Conservation (phyloP, 2,888 invertebrate genomes). For the Empis stercorea region DNA sequence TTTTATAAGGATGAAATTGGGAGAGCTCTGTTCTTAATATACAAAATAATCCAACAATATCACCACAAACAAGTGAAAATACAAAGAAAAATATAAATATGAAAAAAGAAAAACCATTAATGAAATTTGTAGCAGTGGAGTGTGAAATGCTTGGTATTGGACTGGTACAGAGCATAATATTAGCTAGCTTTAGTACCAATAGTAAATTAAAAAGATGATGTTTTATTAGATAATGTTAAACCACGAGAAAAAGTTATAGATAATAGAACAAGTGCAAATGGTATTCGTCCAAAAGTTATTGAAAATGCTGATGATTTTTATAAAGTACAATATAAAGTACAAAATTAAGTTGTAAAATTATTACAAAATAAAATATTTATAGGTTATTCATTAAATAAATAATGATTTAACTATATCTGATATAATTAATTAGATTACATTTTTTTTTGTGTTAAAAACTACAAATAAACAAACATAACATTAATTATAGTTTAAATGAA, state of each 20-base stretch:
- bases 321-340: no score
- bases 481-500: no score
- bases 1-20: background rate
- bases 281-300: constrained; percentile 63
- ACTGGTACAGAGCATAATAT: constrained; percentile 58
- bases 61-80: background rate
- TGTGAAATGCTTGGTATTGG: constrained; percentile 95
- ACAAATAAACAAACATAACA: no score
- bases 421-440: no score
- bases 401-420: constrained; percentile 76
- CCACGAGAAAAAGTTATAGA: constrained; percentile 57
- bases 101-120: background rate
- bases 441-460: no score
- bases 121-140: constrained; percentile 60
- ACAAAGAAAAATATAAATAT: background rate
- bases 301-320: constrained; percentile 51
- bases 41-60: background rate
- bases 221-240: constrained; percentile 73
- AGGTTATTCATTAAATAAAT: constrained; percentile 73
- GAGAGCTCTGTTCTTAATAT: background rate
- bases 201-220: constrained; percentile 69
- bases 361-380: constrained; percentile 62
- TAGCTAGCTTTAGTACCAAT: constrained; percentile 82
- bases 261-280: constrained; percentile 76
- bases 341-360: constrained; percentile 63